Conservation (phyloP, 2,797 vertebrate genomes). For the Sebastes kiyomatsui region DNA sequence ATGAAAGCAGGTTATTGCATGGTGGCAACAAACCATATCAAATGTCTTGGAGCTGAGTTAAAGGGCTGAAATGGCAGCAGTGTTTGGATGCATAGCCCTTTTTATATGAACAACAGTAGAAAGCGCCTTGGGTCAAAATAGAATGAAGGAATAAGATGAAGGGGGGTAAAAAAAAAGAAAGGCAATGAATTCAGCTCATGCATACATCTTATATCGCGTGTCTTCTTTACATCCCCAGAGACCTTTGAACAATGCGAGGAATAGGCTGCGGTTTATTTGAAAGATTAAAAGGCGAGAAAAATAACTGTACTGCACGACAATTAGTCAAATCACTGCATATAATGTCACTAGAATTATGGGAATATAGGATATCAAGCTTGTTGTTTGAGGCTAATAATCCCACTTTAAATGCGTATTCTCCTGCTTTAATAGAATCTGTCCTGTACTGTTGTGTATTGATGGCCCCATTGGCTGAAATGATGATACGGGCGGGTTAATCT, state of each 20-base stretch:
- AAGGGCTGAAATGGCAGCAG: slow-evolving; percentile 22
- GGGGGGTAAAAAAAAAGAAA: not conserved
- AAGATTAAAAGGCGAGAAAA: slow-evolving; percentile 9
- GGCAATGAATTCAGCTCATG: not conserved
- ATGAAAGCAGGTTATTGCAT: slow-evolving; percentile 34
- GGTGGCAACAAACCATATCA: slow-evolving; percentile 19
- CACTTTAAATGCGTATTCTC: slow-evolving; percentile 28
- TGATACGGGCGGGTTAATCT: slow-evolving; percentile 70
- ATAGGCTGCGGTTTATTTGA: slow-evolving; percentile 5
- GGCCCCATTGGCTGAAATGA: slow-evolving; percentile 45
- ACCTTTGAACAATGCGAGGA: slow-evolving; percentile 11
- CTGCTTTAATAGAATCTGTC: slow-evolving; percentile 14
- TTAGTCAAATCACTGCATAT: slow-evolving; percentile 17
- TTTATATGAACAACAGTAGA: slow-evolving; percentile 6
- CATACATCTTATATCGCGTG: slow-evolving; percentile 3
- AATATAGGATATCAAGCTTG: slow-evolving; percentile 10
- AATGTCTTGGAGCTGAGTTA: slow-evolving; percentile 26
- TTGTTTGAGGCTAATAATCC: slow-evolving; percentile 38
- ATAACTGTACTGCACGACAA: slow-evolving; percentile 6
- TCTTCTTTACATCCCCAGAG: slow-evolving; percentile 15
- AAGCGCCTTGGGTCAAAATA: slow-evolving; percentile 21
- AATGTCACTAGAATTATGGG: slow-evolving; percentile 5
- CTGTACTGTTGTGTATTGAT: slow-evolving; percentile 39
- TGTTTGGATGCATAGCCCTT: slow-evolving; percentile 22
- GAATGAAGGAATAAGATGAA: slow-evolving; percentile 8